Evolutionary conservation across 2,888 invertebrate genomes (phyloP), one percentile per base, ranked within the genome.

Genomic region (Pristionchus exspectatus): DNA sequence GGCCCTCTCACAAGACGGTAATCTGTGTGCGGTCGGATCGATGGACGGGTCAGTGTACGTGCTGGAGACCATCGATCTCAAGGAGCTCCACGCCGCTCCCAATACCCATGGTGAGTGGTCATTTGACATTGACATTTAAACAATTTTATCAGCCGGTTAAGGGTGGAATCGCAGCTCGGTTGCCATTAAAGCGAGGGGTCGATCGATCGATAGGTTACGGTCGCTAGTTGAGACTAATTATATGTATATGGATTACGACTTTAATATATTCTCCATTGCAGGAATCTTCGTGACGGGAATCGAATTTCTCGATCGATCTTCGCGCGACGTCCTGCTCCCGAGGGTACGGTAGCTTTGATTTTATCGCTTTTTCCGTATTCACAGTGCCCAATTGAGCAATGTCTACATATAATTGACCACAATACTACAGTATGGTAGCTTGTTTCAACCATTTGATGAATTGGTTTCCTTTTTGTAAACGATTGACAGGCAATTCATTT

Each of bases 201-300:
- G n/a, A 44, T 44, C 44, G 44, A 44, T 3, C 4, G 9, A 44
- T 44, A 44, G 44, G 9, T 3, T 3, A 5, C 44, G 44, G 44
- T 50, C 1, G 44, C 44, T 50, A 50, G 44, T 50, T 50, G 12
- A 50, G 5, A 38, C 38, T 5, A 38, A 2, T 38, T 38, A 38
- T 38, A n/a, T n/a, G n/a, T n/a, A n/a, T n/a, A n/a, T n/a, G n/a
- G 44, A 50, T 50, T 7, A 9, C 12, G 44, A 50, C 38, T 38
- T 38, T 5, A 9, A 50, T 50, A 50, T 7, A 50, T 50, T 84
- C 69, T 88, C 89, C 90, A 92, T 86, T 85, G 2, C 85, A 85
- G 97, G 97, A 94, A 98, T 98, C 97, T 99, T 99, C 96, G 97
- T 99, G 91, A 99, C 99, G 88, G 98, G 98, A 21, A 96, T 99